Evolutionary conservation across 2,113 vertebrate species (phyloP).

Genomic region (Conger conger): DNA sequence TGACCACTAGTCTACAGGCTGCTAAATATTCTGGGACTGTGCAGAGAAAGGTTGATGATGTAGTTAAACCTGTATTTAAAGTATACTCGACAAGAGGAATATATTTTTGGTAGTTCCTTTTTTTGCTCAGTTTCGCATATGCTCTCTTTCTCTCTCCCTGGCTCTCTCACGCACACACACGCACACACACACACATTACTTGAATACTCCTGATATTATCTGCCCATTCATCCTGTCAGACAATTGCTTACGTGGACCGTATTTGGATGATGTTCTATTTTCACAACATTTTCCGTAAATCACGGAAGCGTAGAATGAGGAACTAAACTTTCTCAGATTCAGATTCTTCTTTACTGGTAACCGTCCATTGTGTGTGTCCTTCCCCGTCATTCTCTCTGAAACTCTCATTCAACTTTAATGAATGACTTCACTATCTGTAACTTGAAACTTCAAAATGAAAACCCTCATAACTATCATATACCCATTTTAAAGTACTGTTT

Average conservation of each 20-base stretch:
- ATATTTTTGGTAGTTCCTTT: background rate
- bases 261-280: background rate
- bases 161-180: background rate
- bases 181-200: conserved; percentile 1
- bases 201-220: background rate
- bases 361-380: background rate
- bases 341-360: background rate
- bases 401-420: conserved; percentile 33
- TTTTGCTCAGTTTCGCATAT: background rate
- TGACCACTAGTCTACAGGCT: too few relatives aligned
- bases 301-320: background rate
- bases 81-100: background rate
- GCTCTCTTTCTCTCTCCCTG: too few relatives aligned
- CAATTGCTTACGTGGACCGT: background rate
- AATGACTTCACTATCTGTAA: background rate
- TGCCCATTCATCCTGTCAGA: background rate
- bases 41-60: background rate
- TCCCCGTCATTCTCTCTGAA: background rate
- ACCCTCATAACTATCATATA: background rate
- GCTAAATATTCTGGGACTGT: background rate
- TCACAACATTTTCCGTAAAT: background rate
- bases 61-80: background rate
- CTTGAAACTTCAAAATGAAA: background rate
- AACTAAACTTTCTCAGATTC: background rate
- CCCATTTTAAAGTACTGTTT: background rate